phyloP scores from a whole-genome alignment of 1,140 invertebrate species.

The Drosophila chauvacae region DNA sequence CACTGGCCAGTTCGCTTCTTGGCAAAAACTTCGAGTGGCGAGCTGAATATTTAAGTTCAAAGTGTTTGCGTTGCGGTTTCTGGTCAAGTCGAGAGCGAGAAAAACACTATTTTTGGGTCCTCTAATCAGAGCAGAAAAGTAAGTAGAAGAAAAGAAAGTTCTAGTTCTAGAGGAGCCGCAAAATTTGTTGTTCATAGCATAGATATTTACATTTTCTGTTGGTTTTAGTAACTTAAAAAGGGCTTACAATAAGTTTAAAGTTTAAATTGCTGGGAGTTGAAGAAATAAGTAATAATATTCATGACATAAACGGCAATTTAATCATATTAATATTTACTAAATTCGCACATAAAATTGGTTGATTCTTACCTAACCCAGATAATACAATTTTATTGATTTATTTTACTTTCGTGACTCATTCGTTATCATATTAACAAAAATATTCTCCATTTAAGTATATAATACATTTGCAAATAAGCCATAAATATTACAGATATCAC shows the following conservation, averaged over 20 bases:
- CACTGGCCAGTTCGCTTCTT: conserved; percentile 29
- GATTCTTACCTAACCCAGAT: no score
- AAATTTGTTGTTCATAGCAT: not conserved
- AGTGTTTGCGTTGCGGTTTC: conserved; percentile 27
- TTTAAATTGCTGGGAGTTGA: no score
- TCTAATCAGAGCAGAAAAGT: not conserved
- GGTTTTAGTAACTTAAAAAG: not conserved
- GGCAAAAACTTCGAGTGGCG: conserved; percentile 27
- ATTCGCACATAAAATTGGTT: not conserved
- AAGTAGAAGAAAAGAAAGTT: not conserved
- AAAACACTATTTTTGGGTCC: conserved; percentile 12
- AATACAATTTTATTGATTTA: not conserved
- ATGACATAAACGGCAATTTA: no score
- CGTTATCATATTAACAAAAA: not conserved
- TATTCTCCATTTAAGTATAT: not conserved
- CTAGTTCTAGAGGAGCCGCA: not conserved
- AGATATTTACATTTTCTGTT: not conserved
- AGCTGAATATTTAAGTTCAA: conserved; percentile 44
- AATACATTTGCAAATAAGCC: not conserved
- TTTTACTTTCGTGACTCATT: not conserved
- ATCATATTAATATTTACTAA: no score
- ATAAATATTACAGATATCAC: not conserved
- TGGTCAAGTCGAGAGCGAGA: not conserved
- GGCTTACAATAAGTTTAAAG: no score
- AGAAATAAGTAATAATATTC: no score